A percentile compares a stretch with the other conserved stretches of the same genome.
Evolutionary conservation across 2,888 invertebrate species (phyloP).

Genomic region (Phaedon cochleariae): DNA sequence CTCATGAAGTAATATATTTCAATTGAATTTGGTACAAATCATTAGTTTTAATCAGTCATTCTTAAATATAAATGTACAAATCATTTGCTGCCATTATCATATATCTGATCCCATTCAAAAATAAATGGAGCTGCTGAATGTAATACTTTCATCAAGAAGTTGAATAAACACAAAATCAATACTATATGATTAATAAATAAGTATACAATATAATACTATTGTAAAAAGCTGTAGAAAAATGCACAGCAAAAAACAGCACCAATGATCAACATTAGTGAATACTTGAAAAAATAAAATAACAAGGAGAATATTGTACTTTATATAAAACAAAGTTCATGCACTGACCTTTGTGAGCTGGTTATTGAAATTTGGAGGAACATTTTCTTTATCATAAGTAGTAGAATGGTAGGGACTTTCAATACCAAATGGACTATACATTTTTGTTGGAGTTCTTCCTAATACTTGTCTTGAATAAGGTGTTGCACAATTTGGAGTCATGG

Average conservation of each 20-base stretch:
- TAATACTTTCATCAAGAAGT: neutral
- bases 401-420: constrained; percentile 72
- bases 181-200: neutral
- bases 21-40: neutral
- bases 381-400: constrained; percentile 50
- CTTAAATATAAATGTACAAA: neutral
- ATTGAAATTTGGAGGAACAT: constrained; percentile 34
- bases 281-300: neutral
- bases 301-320: neutral
- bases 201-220: neutral
- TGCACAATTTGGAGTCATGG: constrained; percentile 61
- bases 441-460: constrained; percentile 75
- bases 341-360: neutral
- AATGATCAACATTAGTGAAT: neutral
- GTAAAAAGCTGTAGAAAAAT: neutral
- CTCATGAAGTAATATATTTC: too few relatives aligned
- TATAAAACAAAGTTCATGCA: neutral
- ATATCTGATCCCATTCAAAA: too few relatives aligned
- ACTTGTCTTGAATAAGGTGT: constrained; percentile 64
- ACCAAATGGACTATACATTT: constrained; percentile 79
- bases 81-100: too few relatives aligned
- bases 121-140: neutral
- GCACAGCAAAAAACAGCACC: neutral
- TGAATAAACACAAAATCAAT: neutral
- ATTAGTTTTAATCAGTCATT: neutral